A percentile compares a stretch with the other conserved stretches of the same genome.
phyloP scores from a whole-genome alignment of 1,140 invertebrate species.

The Protaetia brevitarsis region DNA sequence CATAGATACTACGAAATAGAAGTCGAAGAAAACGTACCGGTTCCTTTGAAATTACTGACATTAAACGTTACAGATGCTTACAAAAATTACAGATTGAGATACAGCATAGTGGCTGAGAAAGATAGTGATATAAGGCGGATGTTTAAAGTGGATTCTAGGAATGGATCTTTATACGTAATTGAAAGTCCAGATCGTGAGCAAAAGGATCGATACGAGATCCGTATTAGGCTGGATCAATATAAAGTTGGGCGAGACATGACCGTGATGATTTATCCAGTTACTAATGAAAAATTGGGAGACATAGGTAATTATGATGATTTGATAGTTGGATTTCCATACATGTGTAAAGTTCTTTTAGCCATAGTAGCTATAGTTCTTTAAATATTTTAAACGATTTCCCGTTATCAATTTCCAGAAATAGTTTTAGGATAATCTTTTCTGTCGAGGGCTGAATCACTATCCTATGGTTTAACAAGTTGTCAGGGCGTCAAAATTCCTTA shows the following conservation, averaged over 20 bases:
- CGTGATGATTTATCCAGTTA: constrained; percentile 69
- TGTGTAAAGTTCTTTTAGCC: too few species aligned
- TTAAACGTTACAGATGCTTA: constrained; percentile 65
- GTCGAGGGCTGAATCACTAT: too few species aligned
- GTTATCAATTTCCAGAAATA: too few species aligned
- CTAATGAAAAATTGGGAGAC: constrained; percentile 64
- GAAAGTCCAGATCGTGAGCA: constrained; percentile 67
- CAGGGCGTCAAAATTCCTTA: too few species aligned
- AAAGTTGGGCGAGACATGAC: constrained; percentile 64
- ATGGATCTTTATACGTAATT: constrained; percentile 68
- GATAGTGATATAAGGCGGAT: constrained; percentile 53
- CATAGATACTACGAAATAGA: constrained; percentile 75
- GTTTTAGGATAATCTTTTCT: too few species aligned
- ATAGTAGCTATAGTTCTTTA: too few species aligned
- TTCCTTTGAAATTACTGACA: constrained; percentile 66
- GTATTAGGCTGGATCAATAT: constrained; percentile 64
- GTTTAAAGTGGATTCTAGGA: constrained; percentile 68
- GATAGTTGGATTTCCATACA: too few species aligned
- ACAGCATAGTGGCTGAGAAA: constrained; percentile 59
- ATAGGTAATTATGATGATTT: constrained; percentile 50
- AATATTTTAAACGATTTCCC: too few species aligned
- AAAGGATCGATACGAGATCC: constrained; percentile 62
- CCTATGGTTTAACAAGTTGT: too few species aligned
- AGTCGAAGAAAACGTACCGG: constrained; percentile 68
- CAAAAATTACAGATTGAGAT: constrained; percentile 56